Evolutionary conservation across 2,113 vertebrate species (phyloP).

Genomic region (Picathartes gymnocephalus): DNA sequence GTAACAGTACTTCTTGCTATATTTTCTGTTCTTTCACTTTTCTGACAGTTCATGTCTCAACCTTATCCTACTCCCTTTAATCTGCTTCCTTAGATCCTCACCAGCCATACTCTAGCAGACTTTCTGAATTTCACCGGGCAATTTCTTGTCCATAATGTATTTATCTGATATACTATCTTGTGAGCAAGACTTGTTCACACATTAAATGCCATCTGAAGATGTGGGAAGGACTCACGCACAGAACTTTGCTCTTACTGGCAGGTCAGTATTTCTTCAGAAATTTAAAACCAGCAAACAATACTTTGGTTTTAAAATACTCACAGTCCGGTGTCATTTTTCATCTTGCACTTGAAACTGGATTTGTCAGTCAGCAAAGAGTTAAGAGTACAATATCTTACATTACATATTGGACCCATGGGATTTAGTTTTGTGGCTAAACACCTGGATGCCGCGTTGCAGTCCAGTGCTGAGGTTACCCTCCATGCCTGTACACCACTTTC

Average conservation of each 20-base stretch:
- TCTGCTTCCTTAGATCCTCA: background rate
- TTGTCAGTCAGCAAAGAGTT: background rate
- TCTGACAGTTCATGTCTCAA: background rate
- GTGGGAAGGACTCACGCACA: rapidly evolving
- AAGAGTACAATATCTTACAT: background rate
- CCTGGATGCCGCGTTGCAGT: background rate
- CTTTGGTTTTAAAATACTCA: background rate
- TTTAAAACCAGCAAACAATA: background rate
- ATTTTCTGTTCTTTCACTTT: background rate
- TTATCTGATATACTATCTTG: background rate
- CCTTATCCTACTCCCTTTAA: background rate
- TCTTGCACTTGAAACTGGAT: background rate
- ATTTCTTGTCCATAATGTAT: background rate
- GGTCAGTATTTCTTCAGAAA: background rate
- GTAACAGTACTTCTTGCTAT: background rate
- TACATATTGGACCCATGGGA: background rate
- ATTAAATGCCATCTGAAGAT: background rate
- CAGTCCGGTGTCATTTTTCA: background rate
- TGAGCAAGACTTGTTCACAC: background rate
- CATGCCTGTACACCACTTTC: background rate
- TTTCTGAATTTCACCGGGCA: background rate
- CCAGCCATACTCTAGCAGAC: background rate
- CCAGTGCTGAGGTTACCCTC: background rate
- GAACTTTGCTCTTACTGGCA: background rate
- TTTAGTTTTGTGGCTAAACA: background rate